phyloP scores from a whole-genome alignment of 1,140 invertebrate genomes.

The Nephila pilipes region DNA sequence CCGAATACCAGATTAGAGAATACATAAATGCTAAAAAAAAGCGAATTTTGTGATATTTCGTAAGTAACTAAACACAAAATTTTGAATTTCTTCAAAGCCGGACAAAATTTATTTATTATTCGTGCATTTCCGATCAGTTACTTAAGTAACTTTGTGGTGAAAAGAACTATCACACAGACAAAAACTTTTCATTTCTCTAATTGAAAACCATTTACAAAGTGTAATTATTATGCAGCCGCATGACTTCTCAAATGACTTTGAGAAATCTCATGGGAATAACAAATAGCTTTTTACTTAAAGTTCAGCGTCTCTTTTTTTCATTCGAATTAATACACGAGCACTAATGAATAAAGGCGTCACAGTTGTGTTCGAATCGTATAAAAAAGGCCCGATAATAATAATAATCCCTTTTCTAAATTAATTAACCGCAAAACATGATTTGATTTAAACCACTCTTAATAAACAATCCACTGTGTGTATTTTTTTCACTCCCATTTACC shows the following conservation, averaged over 20 bases:
- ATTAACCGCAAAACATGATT: slow-evolving; percentile 75
- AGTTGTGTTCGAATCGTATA: not conserved
- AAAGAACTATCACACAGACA: not conserved
- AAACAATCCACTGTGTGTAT: not conserved
- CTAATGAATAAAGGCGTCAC: slow-evolving; percentile 56
- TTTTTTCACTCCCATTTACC: not conserved
- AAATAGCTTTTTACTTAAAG: slow-evolving; percentile 65
- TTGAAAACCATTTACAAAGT: slow-evolving; percentile 49
- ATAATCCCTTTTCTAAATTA: slow-evolving; percentile 65
- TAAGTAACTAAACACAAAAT: not conserved
- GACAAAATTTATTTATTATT: slow-evolving; percentile 32
- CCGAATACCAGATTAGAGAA: not conserved
- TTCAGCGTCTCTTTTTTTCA: slow-evolving; percentile 18
- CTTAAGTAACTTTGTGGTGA: not conserved
- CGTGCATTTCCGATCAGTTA: not conserved
- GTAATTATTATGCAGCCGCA: slow-evolving; percentile 68
- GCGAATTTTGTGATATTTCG: not conserved
- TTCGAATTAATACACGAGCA: not conserved
- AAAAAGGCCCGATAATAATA: slow-evolving; percentile 4
- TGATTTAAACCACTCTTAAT: slow-evolving; percentile 63
- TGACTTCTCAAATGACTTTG: slow-evolving; percentile 51
- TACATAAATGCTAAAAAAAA: not conserved
- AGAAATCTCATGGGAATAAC: slow-evolving; percentile 9
- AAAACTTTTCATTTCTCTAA: slow-evolving; percentile 37
- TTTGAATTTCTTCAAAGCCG: not conserved